Evolutionary conservation across 2,888 invertebrate species (phyloP), one percentile per base, ranked within the genome.

Genomic region (Nemapogon koenigi): DNA sequence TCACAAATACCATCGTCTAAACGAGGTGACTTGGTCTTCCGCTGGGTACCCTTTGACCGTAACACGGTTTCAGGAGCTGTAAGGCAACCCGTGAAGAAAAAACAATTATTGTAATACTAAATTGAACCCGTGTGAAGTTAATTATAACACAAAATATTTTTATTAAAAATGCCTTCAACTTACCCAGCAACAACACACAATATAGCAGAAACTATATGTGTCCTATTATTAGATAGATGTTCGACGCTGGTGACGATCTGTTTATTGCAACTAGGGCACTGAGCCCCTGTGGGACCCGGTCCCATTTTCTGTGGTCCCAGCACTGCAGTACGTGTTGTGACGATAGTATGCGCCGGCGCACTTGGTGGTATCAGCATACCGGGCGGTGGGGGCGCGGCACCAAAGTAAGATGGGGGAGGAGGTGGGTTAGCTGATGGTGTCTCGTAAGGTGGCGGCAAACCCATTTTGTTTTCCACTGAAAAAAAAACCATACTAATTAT

Each of bases 381-480:
- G 1, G 63, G 55, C 2, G 66, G 65, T 2, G 69, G 71, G 2
- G 73, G 71, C 40, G 64, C 62, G 44, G 63, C 60, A 1, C 73
- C 76, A 43, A 73, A 75, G 51, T 78, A 76, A 1, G 73, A 68
- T 0, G 75, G 76, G 1, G 76, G 76, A 2, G 76, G 75, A 2
- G 60, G 65, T 3, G 70, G 67, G 42, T 65, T 70, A 0, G 68
- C 57, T 7, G 61, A 51, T n/a, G 57, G 49, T 37, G 63, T 66
- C 43, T 75, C 67, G 46, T 78, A 75, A 1, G 76, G 72, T 3
- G 76, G 76, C 1, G 76, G 76, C 2, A 76, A 50, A 10, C 76
- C 76, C 70, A 76, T 75, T 53, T 78, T 78, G 42, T 76, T 76
- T 55, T 78, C 76, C 76, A 78, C 76, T 78, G 63, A 38, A 73